phyloP scores from a whole-genome alignment of 1,140 invertebrate species.

The Lepidurus couesii region DNA sequence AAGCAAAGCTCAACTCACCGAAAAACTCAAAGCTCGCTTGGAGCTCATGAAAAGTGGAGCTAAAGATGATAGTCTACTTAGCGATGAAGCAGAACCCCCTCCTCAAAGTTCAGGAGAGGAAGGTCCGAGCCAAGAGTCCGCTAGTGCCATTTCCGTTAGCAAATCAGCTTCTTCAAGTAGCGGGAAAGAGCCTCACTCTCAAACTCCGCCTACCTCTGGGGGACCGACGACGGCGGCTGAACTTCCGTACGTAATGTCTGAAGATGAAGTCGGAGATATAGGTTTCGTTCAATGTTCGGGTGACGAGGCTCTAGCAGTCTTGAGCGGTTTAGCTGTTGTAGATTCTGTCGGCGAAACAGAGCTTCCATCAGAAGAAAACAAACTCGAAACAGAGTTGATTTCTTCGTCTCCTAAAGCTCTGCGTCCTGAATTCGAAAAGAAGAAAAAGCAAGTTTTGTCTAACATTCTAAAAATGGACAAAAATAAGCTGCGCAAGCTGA shows the following conservation, averaged over 20 bases:
- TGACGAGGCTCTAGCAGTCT: background rate
- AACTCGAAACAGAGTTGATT: background rate
- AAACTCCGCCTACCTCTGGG: background rate
- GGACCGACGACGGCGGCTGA: background rate
- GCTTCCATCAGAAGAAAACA: background rate
- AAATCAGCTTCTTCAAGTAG: background rate
- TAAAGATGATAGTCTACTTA: background rate
- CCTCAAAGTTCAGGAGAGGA: background rate
- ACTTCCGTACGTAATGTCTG: background rate
- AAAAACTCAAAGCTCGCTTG: background rate
- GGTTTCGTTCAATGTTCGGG: background rate
- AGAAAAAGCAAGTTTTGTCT: background rate
- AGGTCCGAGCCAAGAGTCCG: background rate
- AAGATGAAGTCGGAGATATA: background rate
- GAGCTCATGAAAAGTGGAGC: constrained; percentile 1
- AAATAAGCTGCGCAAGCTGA: constrained; percentile 13
- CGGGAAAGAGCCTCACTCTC: background rate
- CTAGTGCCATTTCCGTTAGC: background rate
- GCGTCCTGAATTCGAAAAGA: background rate
- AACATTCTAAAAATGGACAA: constrained; percentile 8
- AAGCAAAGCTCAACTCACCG: background rate
- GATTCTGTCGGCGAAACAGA: background rate
- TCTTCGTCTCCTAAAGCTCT: background rate
- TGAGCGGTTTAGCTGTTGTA: background rate
- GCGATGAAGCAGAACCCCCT: background rate